Evolutionary conservation across 1,140 invertebrate species (phyloP).

Genomic region (Limonius californicus): DNA sequence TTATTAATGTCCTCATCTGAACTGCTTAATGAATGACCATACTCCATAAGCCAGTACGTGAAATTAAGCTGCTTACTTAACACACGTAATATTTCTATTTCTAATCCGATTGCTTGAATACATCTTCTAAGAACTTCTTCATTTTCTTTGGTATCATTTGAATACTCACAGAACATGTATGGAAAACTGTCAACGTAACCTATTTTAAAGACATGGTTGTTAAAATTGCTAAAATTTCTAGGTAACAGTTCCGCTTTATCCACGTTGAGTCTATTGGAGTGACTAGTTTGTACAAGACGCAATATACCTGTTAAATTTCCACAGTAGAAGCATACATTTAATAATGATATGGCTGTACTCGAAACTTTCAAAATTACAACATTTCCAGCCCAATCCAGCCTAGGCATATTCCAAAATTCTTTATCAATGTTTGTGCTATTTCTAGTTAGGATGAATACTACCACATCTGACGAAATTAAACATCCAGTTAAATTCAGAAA

Average conservation of each 20-base stretch:
- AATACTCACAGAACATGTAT: background rate
- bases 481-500: background rate
- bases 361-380: background rate
- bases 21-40: background rate
- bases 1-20: background rate
- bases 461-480: background rate
- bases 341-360: background rate
- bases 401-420: background rate
- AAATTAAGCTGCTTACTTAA: background rate
- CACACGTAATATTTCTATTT: background rate
- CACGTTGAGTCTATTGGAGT: background rate
- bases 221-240: background rate
- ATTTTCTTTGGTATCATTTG: background rate
- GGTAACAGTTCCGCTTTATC: background rate
- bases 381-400: slow-evolving; percentile 1
- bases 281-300: background rate
- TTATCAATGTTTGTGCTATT: background rate
- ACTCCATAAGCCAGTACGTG: background rate
- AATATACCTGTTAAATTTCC: background rate
- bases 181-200: background rate
- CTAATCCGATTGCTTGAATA: background rate
- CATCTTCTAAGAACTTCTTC: background rate
- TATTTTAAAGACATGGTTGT: background rate
- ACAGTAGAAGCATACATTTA: slow-evolving; percentile 1
- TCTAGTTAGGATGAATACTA: background rate